Evolutionary conservation across 2,888 invertebrate genomes (phyloP), one percentile per base, ranked within the genome.

Genomic region (Rhagonycha lutea): DNA sequence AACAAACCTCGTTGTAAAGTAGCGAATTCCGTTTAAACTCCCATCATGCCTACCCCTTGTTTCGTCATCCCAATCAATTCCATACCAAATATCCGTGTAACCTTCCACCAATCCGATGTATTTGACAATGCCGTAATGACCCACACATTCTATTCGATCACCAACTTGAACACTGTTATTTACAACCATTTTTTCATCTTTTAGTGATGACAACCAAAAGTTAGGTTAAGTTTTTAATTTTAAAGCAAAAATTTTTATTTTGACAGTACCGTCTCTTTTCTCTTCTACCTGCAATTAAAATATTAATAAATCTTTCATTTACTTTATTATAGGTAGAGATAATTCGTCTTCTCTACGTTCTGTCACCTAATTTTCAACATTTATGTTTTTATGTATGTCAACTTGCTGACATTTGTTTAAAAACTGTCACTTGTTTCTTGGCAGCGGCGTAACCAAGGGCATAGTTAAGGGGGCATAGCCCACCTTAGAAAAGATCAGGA

Each of bases 61-160:
- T 3, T 92, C 90, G 83, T 97, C 93, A 86, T 99, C 98, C 98
- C 98, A 99, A 86, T 99, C 98, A n/a, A 99, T 92, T 0, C 99
- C 99, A 73, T 96, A 89, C 98, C 98, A 98, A 29, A 89, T 85
- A 63, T 95, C 95, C 74, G 90, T 88, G 83, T 94, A 91, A 0
- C 93, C 93, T 77, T 92, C 91, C 14, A 92, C 89, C 85, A 92
- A 91, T 68, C 97, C 97, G 78, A 95, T 91, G 88, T 93, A 97
- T 85, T 91, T 92, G 26, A 96, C 92, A 8, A 92, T 92, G 14
- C 93, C 94, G 83, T 83, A 84, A 76, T 84, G 79, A 10, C 84
- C 85, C 32, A 80, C 80, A 78, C 86, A 86, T 79, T 86, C 86
- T 68, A 88, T 83, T 77, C 88, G 82, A 72, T 85, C 83, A 26